Percentiles rank a stretch among this genome's conserved stretches.
Conservation (phyloP, 1,140 invertebrate genomes). For the Plodia interpunctella region DNA sequence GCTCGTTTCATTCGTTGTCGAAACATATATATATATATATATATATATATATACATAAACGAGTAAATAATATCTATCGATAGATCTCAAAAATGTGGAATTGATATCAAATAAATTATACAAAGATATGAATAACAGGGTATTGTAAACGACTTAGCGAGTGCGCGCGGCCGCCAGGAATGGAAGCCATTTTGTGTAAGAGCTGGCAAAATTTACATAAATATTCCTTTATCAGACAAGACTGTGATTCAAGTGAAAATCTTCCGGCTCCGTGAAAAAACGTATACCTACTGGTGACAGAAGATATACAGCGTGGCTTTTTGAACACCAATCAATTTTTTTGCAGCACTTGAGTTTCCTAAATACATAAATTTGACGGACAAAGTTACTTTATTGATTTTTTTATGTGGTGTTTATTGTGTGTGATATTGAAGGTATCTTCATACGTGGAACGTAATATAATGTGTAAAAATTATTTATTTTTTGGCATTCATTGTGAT, state of each 20-base stretch:
- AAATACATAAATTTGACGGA: no score
- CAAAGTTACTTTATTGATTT: no score
- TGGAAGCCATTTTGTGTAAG: slow-evolving; percentile 27
- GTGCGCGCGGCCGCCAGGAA: slow-evolving; percentile 23
- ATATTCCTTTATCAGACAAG: slow-evolving; percentile 42
- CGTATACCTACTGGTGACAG: background rate
- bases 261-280: slow-evolving; percentile 25
- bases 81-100: background rate
- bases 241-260: slow-evolving; percentile 35
- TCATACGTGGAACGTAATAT: no score
- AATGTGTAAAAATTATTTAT: no score
- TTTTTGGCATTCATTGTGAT: no score
- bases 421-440: no score
- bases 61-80: background rate
- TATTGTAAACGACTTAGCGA: slow-evolving; percentile 24
- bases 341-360: no score
- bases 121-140: slow-evolving; percentile 14
- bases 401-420: no score
- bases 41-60: no score
- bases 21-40: no score
- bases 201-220: slow-evolving; percentile 37
- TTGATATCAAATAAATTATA: background rate
- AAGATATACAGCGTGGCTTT: background rate
- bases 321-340: no score
- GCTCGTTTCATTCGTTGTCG: no score